phyloP scores from a whole-genome alignment of 2,797 vertebrate genomes.

The Pelobates cultripes region DNA sequence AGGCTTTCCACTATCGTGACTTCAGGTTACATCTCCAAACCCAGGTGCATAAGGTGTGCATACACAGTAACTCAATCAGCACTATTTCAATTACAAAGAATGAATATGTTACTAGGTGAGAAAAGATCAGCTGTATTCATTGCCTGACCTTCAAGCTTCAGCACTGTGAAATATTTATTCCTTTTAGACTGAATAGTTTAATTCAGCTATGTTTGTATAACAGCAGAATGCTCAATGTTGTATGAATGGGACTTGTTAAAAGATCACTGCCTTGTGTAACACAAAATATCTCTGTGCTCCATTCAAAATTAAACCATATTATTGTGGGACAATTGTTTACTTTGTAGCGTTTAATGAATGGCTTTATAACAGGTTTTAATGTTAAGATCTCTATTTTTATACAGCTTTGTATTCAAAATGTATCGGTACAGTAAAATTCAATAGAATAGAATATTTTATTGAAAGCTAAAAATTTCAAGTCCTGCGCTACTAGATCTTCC shows the following conservation, averaged over 20 bases:
- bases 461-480: no score
- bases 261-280: conserved; percentile 11
- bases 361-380: no score
- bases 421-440: no score
- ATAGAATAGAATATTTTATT: no score
- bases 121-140: conserved; percentile 38
- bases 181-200: conserved; percentile 16
- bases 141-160: conserved; percentile 41
- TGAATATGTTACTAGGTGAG: conserved; percentile 34
- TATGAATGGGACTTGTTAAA: conserved; percentile 23
- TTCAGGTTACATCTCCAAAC: conserved; percentile 29
- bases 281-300: not conserved
- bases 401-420: no score
- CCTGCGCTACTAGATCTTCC: no score
- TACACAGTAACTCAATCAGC: conserved; percentile 32
- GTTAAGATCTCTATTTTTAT: no score
- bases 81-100: conserved; percentile 34
- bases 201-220: conserved; percentile 28
- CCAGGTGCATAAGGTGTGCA: conserved; percentile 40
- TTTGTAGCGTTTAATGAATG: no score
- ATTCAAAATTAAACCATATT: conserved; percentile 14
- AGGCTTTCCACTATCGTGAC: conserved; percentile 29
- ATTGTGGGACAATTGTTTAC: no score
- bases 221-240: not conserved
- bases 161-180: conserved; percentile 34